These are phyloP conservation scores for Cynodonichthys magdalenae DNA, from an alignment of 2,797 vertebrate species.

Conservation along the genomic window DNA sequence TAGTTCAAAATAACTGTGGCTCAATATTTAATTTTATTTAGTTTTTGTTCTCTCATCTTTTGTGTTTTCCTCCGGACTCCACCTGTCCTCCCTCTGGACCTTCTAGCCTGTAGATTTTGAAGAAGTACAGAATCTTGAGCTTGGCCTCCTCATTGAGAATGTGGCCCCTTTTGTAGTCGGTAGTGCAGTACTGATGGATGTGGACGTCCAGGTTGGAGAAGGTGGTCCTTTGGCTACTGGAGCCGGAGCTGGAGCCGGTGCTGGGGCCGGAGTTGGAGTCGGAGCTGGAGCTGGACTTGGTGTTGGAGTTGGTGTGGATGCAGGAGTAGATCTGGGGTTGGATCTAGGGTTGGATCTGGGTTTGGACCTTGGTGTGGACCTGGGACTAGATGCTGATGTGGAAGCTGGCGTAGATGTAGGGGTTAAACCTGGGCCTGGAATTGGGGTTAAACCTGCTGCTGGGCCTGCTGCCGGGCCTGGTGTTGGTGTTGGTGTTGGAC, in stretches of 20 bases:
- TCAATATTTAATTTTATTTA: background rate
- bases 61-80: background rate
- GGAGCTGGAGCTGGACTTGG: constrained; percentile 7
- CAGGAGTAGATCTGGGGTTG: background rate
- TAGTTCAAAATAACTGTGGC: background rate
- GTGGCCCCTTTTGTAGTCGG: constrained; percentile 87
- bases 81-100: background rate
- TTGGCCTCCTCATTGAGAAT: constrained; percentile 86
- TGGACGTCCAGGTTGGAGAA: constrained; percentile 66
- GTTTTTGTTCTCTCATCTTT: constrained; percentile 1
- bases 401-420: constrained; percentile 6
- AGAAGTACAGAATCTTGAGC: constrained; percentile 80
- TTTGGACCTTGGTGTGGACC: constrained; percentile 1
- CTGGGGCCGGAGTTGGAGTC: constrained; percentile 2
- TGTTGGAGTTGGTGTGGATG: accelerated
- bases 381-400: background rate
- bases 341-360: background rate
- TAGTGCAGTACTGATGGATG: constrained; percentile 39
- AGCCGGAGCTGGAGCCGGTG: constrained; percentile 46
- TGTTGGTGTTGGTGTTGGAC: background rate
- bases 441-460: constrained; percentile 5
- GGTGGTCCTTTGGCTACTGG: constrained; percentile 60
- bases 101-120: constrained; percentile 89
- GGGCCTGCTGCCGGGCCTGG: constrained; percentile 18
- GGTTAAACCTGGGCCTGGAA: background rate